Conservation (phyloP, 2,888 invertebrate genomes). For the Apantesis nais region DNA sequence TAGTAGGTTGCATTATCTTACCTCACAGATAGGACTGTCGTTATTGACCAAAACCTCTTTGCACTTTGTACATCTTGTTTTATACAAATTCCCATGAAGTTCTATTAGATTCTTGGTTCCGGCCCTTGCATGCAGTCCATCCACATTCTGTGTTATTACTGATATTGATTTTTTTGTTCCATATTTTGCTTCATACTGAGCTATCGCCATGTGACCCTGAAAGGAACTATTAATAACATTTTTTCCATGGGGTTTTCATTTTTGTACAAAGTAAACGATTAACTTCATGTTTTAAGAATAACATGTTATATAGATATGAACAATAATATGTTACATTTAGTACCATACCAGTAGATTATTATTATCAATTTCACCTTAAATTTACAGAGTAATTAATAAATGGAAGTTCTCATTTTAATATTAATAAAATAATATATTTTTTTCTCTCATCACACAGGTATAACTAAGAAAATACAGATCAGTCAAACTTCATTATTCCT, state of each 20-base stretch:
- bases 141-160: constrained; percentile 97
- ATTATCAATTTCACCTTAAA: too few species aligned
- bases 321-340: too few species aligned
- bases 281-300: background rate
- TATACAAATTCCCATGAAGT: constrained; percentile 92
- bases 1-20: constrained; percentile 50
- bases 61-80: constrained; percentile 87
- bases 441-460: too few species aligned
- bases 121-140: constrained; percentile 93
- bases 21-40: constrained; percentile 90
- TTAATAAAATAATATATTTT: background rate
- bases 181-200: constrained; percentile 85
- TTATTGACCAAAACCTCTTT: constrained; percentile 85
- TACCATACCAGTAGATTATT: too few species aligned
- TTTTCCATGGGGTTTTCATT: background rate
- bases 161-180: constrained; percentile 77
- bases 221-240: constrained; percentile 17
- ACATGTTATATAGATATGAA: too few species aligned
- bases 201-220: constrained; percentile 88
- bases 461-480: too few species aligned
- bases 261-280: background rate
- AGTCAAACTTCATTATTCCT: too few species aligned
- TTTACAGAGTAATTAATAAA: background rate
- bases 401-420: background rate
- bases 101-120: constrained; percentile 91